Evolutionary conservation across 2,113 vertebrate species (phyloP).

Genomic region (Regulus satrapa): DNA sequence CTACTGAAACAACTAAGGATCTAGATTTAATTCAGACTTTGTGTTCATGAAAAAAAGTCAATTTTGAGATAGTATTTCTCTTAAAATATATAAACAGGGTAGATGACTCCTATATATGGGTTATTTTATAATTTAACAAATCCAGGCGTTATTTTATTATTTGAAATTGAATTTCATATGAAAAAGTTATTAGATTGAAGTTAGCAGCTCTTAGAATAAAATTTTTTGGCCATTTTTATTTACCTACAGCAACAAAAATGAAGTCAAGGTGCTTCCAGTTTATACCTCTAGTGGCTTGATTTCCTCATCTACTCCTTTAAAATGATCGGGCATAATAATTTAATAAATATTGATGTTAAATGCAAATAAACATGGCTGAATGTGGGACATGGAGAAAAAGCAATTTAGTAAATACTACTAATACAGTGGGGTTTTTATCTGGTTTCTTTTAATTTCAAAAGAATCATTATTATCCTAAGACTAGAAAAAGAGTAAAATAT

Average conservation of each 20-base stretch:
- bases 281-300: background rate
- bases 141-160: background rate
- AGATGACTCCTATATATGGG: background rate
- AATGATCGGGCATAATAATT: background rate
- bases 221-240: background rate
- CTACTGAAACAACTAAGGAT: background rate
- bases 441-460: background rate
- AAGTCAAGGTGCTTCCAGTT: background rate
- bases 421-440: rapidly evolving
- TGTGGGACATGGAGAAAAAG: background rate
- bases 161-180: background rate
- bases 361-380: background rate
- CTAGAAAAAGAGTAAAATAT: background rate
- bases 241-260: background rate
- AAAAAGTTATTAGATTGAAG: background rate
- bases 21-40: background rate
- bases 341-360: background rate
- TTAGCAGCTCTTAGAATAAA: background rate
- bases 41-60: background rate
- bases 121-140: background rate
- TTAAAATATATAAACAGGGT: background rate
- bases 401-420: background rate
- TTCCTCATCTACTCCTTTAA: background rate
- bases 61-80: background rate
- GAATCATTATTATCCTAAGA: background rate